Conservation (phyloP, 1,140 invertebrate species). For the Diprion similis region DNA sequence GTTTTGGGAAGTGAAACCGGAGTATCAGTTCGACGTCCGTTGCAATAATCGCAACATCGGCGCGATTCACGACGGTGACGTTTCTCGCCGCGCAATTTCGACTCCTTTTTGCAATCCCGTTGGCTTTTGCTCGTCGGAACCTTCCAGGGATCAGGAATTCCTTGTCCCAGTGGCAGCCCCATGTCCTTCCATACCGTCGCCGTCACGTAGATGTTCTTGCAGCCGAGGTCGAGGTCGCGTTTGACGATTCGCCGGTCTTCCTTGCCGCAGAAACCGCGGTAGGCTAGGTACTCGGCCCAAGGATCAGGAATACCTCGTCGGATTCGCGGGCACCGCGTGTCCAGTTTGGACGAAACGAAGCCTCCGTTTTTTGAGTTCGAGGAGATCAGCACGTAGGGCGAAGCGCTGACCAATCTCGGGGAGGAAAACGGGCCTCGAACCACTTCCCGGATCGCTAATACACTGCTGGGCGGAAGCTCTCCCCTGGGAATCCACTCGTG, state of each 20-base stretch:
- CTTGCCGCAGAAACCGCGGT: not conserved
- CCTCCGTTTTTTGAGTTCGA: not conserved
- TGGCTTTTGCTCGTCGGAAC: not conserved
- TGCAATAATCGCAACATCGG: not conserved
- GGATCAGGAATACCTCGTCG: slow-evolving; percentile 36
- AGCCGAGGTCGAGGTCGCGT: slow-evolving; percentile 5
- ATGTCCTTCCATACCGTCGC: slow-evolving; percentile 28
- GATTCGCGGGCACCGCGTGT: not conserved
- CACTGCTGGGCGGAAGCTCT: not conserved
- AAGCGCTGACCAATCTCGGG: slow-evolving; percentile 22
- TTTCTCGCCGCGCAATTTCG: not conserved
- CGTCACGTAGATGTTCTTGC: slow-evolving; percentile 23
- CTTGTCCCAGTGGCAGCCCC: slow-evolving; percentile 30
- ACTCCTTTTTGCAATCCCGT: not conserved
- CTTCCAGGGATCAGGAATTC: slow-evolving; percentile 43
- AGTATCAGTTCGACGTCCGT: not conserved
- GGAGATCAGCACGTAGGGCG: slow-evolving; percentile 16
- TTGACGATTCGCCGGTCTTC: not conserved
- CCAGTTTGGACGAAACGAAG: not conserved
- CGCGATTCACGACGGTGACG: not conserved
- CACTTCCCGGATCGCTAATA: slow-evolving; percentile 17
- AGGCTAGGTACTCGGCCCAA: slow-evolving; percentile 32
- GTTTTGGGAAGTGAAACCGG: not conserved
- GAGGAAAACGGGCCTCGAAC: slow-evolving; percentile 32
- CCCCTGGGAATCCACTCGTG: slow-evolving; percentile 26